phyloP scores from a whole-genome alignment of 2,113 vertebrate genomes.

The Bolborhynchus lineola region DNA sequence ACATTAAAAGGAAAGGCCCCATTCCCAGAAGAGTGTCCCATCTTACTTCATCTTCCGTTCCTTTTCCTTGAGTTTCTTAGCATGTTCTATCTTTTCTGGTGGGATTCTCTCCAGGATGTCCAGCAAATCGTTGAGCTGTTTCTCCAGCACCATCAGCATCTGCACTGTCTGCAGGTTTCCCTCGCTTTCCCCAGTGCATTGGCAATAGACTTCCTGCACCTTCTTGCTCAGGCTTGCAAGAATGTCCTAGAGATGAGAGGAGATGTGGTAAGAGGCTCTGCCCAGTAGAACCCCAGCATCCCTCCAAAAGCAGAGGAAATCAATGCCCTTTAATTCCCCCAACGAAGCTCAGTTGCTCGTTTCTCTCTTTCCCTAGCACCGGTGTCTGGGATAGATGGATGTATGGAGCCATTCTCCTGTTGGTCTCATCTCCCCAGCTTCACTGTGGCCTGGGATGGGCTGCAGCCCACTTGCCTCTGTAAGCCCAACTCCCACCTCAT shows the following conservation, averaged over 20 bases:
- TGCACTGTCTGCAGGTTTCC: constrained; percentile 79
- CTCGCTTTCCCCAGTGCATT: constrained; percentile 77
- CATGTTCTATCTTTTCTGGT: constrained; percentile 66
- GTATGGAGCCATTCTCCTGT: not conserved
- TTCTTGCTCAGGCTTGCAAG: constrained; percentile 78
- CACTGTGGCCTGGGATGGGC: not conserved
- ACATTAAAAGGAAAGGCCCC: not conserved
- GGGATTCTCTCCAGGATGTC: constrained; percentile 82
- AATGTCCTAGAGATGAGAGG: constrained; percentile 75
- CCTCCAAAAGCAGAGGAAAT: not conserved
- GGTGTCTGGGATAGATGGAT: not conserved
- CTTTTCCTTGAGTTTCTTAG: constrained; percentile 81
- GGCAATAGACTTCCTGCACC: constrained; percentile 83
- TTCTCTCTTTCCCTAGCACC: not conserved
- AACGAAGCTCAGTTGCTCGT: rapidly evolving
- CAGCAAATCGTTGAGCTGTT: constrained; percentile 76
- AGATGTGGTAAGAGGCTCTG: not conserved
- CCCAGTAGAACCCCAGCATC: not conserved
- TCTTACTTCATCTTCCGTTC: constrained; percentile 80
- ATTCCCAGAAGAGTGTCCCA: not conserved
- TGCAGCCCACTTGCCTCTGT: not conserved
- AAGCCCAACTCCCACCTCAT: rapidly evolving
- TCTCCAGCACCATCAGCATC: constrained; percentile 86
- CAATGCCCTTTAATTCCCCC: not conserved
- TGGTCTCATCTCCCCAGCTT: not conserved